phyloP scores from a whole-genome alignment of 2,797 vertebrate species.

The Trachurus trachurus region DNA sequence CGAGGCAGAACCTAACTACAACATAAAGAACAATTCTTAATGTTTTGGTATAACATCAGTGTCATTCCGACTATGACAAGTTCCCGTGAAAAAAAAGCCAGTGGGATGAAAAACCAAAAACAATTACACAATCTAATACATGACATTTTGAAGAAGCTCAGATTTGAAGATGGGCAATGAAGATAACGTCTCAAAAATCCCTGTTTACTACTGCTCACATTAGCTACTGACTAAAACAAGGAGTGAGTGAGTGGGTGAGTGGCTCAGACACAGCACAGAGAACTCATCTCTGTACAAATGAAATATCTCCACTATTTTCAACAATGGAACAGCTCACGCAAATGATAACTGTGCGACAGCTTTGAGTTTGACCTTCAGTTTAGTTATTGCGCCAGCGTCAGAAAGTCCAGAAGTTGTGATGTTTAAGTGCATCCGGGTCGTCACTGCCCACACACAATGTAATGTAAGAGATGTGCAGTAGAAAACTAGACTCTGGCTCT shows the following conservation, averaged over 20 bases:
- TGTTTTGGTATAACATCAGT: background rate
- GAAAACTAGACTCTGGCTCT: conserved; percentile 60
- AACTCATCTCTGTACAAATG: too few species aligned
- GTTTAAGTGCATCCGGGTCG: background rate
- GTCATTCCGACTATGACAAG: background rate
- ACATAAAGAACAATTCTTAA: background rate
- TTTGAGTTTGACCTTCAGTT: background rate
- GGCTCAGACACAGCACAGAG: background rate
- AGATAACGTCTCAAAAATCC: background rate
- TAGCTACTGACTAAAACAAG: background rate
- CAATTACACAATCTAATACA: too few species aligned
- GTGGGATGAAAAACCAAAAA: too few species aligned
- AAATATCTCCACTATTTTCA: too few species aligned
- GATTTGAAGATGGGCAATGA: too few species aligned
- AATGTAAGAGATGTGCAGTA: background rate
- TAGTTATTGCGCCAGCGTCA: background rate
- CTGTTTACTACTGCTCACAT: too few species aligned
- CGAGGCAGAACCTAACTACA: too few species aligned
- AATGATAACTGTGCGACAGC: background rate
- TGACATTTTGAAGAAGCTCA: too few species aligned
- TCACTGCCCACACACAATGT: conserved; percentile 31
- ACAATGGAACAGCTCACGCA: too few species aligned
- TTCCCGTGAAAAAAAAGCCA: background rate
- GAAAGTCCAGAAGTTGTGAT: background rate
- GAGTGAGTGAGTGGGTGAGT: background rate